Evolutionary conservation across 2,113 vertebrate genomes (phyloP), one percentile per base, ranked within the genome.

Genomic region (Hypanus sabinus): DNA sequence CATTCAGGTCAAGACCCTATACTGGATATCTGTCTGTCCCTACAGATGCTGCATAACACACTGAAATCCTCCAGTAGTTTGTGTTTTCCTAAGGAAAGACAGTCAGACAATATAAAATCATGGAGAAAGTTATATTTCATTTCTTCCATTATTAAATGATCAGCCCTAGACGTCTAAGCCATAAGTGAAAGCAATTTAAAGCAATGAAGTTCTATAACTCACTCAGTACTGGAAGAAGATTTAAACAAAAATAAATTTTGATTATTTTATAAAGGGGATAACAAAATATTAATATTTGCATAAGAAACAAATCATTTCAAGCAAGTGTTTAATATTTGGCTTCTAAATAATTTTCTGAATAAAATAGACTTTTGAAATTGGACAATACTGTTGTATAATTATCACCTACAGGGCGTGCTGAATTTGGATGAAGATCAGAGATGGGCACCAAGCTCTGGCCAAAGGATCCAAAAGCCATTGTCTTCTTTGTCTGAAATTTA

Each of bases 391-490:
- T 27, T 12, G 0, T n/a, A 16, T 36, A 75, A 94, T 7, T 55
- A 94, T 95, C 95, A 97, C 98, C 96, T 96, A 99, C 99, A 92
- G 97, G 96, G 95, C 97, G 97, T 95, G 97, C 97, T 94, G 98
- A 96, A 95, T 97, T 99, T 94, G 98, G 98, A 94, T 98, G 97
- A 70, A 99, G 97, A 95, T 98, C 98, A 94, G 97, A 97, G 95
- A 99, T 98, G 38, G 97, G 94, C 62, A 98, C 97, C 94, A 95
- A 97, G 94, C 95, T 96, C 91, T 95, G 96, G 76, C 95, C 73
- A 94, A 96, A 94, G 95, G 95, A 95, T 94, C 96, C 96, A 93
- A 94, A 95, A 73, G 96, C 95, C 97, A 98, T 98, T 95, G 95
- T 96, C 85, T 77, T 73, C 38, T 27, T 36, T 95, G 94, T 96